Conservation (phyloP, 2,797 vertebrate genomes). For the Crypturellus tataupa region DNA sequence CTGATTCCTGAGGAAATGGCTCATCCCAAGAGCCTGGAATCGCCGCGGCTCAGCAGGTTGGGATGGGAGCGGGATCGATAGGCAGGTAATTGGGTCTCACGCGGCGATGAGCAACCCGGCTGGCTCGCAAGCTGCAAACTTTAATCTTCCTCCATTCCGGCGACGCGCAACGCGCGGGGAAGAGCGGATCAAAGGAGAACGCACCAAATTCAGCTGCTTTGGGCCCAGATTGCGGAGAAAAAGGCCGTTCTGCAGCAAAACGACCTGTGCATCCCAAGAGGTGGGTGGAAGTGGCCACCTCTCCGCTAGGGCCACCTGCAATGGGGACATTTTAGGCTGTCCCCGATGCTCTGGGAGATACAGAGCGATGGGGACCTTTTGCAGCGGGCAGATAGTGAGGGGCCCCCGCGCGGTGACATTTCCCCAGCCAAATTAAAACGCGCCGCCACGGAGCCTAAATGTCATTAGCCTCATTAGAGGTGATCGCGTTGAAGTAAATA, state of each 20-base stretch:
- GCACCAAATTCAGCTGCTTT: conserved; percentile 57
- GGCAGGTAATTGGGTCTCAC: conserved; percentile 65
- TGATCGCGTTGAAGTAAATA: conserved; percentile 78
- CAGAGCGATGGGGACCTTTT: conserved; percentile 66
- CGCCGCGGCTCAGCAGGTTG: conserved; percentile 56
- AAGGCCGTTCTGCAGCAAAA: conserved; percentile 56
- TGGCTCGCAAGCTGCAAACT: conserved; percentile 68
- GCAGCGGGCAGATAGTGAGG: conserved; percentile 70
- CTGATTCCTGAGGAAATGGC: conserved; percentile 17
- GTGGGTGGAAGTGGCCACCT: neutral
- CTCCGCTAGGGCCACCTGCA: neutral
- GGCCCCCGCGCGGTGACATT: conserved; percentile 77
- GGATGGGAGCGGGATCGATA: conserved; percentile 63
- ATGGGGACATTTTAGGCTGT: neutral
- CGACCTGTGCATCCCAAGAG: neutral
- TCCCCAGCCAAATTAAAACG: conserved; percentile 82
- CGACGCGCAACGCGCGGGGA: conserved; percentile 40
- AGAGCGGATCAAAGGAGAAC: conserved; percentile 63
- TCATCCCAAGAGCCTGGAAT: conserved; percentile 8
- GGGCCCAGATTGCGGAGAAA: conserved; percentile 49
- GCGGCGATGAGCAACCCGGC: conserved; percentile 64
- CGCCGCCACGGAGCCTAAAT: conserved; percentile 78
- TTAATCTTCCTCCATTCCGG: conserved; percentile 68
- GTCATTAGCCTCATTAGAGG: conserved; percentile 84
- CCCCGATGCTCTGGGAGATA: conserved; percentile 4